Evolutionary conservation across 2,113 vertebrate genomes (phyloP), one percentile per base, ranked within the genome.

Genomic region (Carassius auratus): DNA sequence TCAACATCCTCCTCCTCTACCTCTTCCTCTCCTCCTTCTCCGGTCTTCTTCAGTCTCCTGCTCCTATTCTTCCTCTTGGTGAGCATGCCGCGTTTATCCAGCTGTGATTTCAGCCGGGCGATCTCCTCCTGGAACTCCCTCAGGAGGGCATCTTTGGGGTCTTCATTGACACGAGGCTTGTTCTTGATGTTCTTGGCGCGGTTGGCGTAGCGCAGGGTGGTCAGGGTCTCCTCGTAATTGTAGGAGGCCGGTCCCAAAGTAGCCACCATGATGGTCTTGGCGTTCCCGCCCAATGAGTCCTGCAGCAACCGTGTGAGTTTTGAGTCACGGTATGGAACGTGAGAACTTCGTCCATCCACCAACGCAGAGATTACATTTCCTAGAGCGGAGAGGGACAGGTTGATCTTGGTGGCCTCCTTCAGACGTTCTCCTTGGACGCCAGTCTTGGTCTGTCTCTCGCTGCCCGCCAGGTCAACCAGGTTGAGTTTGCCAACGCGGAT

Each of bases 181-280:
- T 99, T 99, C 91, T 97, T 97, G 93, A 99, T 99, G 94, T 99
- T 99, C 94, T 99, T 99, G 92, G 98, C 97, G 48, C 98, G 93
- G 93, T 97, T 99, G 93, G 98, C 98, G 0, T 99, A 99, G 62
- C 98, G 93, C 19, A 99, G 95, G 14, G 98, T 99, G 81, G 97
- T 99, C 77, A 99, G 95, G 88, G 96, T 98, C 93, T 99, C 98
- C 0, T 98, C 97, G 0, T 97, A 99, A 92, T 97, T 97, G 89
- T 95, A 96, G 0, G 96, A 94, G 4, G 97, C 95, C 0, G 98
- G 98, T 23, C 98, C 97, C 75, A 99, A 90, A 0, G 98, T 99
- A 91, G 98, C 98, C 64, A 99, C 97, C 97, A 99, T 99, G 91
- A 99, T 96, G 0, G 98, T 99, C 91, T 97, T 98, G 76, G 98